Evolutionary conservation across 2,113 vertebrate genomes (phyloP), one percentile per base, ranked within the genome.

Genomic region (Alces alces): DNA sequence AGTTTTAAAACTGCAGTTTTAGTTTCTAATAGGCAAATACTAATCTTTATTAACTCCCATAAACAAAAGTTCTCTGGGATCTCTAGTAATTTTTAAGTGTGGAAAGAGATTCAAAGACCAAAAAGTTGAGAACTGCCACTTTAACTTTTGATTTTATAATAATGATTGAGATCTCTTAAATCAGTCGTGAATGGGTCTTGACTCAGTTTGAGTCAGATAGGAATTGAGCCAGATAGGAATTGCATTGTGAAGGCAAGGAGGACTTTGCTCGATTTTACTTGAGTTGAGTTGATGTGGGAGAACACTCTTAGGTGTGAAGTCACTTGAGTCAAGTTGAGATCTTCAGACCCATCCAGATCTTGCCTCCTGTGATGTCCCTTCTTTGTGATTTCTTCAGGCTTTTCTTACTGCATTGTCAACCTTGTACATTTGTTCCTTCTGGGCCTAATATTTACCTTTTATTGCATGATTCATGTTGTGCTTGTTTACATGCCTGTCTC

Each of bases 1-100:
- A 83, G 55, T 61, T 47, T 15, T 9, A 39, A 93, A 60, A 36
- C 79, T 87, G 36, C 19, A 30, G 6, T 89, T 92, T 70, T n/a
- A 84, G 27, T 91, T 89, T 92, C 8, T 85, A 39, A 39, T 76
- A 93, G 93, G 39, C 47, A 97, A 86, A 92, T 96, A 86, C 23
- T 30, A 60, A 16, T 80, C 66, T 19, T 70, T 92, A n/a, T 14
- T 17, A 89, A 96, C 25, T 11, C 79, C 83, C 28, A 70, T 54
- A 95, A 94, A 39, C 50, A 60, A 78, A 94, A 61, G 6, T 84
- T 60, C 52, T 89, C 45, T 70, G 57, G 57, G 13, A 33, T 57
- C n/a, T 88, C 91, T 58, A 55, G 33, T 64, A 70, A 85, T 94
- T 92, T 94, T 84, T 91, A 84, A 55, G 54, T 60, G 1, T 76